These are phyloP conservation scores for Aramus guarauna DNA, from an alignment of 2,113 vertebrate species.

Conservation along the genomic window DNA sequence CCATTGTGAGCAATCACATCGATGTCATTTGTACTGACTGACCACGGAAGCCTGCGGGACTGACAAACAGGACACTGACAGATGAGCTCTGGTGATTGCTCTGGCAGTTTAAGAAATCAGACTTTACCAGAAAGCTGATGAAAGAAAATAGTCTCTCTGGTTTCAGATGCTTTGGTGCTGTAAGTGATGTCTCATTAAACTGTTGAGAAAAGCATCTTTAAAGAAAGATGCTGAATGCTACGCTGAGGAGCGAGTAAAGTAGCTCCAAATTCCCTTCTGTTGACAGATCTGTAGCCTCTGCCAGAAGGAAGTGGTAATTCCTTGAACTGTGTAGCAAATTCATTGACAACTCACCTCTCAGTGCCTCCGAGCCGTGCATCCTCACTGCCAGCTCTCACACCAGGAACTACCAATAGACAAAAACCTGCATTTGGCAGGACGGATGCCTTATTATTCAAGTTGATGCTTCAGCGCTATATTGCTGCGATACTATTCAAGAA, in stretches of 20 bases:
- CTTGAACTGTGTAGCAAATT: background rate
- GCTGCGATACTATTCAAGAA: background rate
- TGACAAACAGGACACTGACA: background rate
- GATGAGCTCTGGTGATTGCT: background rate
- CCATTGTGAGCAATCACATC: accelerated
- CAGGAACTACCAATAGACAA: background rate
- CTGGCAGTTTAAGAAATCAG: background rate
- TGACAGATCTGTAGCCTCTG: background rate
- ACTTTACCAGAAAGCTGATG: background rate
- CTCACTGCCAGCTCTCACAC: background rate
- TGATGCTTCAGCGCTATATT: background rate
- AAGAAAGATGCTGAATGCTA: background rate
- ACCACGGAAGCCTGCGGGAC: background rate
- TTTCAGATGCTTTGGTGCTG: background rate
- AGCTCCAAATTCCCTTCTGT: background rate
- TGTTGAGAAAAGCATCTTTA: background rate
- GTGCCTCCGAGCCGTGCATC: background rate
- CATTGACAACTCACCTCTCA: background rate
- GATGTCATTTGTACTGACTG: background rate
- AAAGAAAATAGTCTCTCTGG: background rate
- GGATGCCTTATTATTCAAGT: background rate
- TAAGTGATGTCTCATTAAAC: background rate
- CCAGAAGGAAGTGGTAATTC: background rate
- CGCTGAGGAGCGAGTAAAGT: background rate
- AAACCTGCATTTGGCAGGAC: background rate